Evolutionary conservation across 2,888 invertebrate species (phyloP).

Genomic region (Andrena marginata): DNA sequence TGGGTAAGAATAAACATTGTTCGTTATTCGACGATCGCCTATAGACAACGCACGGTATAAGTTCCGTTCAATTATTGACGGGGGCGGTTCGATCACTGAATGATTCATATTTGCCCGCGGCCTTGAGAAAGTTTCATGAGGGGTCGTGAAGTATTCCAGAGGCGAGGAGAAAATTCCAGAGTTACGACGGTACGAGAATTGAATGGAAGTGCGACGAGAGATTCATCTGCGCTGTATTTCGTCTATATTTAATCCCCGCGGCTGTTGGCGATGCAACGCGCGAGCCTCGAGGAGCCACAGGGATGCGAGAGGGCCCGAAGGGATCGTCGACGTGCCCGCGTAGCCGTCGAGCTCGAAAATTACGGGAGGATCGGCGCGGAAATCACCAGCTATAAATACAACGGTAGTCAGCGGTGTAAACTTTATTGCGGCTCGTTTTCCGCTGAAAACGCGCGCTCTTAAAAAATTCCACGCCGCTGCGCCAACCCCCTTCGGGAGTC

Average conservation of each 20-base stretch:
- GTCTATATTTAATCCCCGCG: background rate
- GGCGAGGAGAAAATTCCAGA: background rate
- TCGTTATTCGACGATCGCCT: too few relatives aligned
- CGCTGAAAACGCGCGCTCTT: conserved; percentile 35
- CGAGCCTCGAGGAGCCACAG: background rate
- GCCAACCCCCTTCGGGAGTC: conserved; percentile 24
- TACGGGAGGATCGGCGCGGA: conserved; percentile 47
- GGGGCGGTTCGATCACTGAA: conserved; percentile 9
- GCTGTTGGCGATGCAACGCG: background rate
- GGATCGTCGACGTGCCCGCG: conserved; percentile 6
- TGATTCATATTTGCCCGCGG: conserved; percentile 17
- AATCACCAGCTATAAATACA: conserved; percentile 58
- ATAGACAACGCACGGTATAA: conserved; percentile 3
- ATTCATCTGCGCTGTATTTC: background rate
- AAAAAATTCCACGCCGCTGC: conserved; percentile 47
- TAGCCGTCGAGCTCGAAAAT: conserved; percentile 40
- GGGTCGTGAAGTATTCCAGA: conserved; percentile 1
- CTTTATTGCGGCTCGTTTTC: conserved; percentile 55
- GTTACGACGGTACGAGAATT: background rate
- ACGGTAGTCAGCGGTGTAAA: conserved; percentile 47
- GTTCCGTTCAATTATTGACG: conserved; percentile 28
- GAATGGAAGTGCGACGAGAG: background rate
- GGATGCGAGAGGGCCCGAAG: conserved; percentile 4
- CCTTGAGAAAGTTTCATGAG: conserved; percentile 18
- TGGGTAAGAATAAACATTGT: conserved; percentile 10